Percentiles rank a stretch among this genome's conserved stretches.
phyloP scores from a whole-genome alignment of 2,797 vertebrate genomes.

The Poeciliopsis paucimaculata region DNA sequence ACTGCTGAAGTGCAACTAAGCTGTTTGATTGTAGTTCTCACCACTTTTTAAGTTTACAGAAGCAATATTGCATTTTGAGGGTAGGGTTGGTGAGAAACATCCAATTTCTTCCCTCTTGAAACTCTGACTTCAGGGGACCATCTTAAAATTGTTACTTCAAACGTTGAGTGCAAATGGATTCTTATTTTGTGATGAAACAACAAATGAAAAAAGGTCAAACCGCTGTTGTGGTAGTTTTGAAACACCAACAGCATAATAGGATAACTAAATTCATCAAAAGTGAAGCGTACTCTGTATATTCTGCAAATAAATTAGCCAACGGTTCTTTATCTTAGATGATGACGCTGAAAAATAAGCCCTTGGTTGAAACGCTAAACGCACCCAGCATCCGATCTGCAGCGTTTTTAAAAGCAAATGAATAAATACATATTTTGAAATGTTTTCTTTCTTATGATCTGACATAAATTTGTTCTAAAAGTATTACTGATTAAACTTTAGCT shows the following conservation, averaged over 20 bases:
- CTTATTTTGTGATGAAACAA: not conserved
- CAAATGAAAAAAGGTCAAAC: not conserved
- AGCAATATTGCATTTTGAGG: not conserved
- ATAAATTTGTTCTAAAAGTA: too few relatives aligned
- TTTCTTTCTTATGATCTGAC: not conserved
- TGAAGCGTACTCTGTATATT: not conserved
- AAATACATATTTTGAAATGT: not conserved
- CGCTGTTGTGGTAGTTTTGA: not conserved
- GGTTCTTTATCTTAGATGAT: not conserved
- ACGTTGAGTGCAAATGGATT: not conserved
- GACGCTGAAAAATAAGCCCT: not conserved
- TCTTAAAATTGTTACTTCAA: conserved; percentile 2
- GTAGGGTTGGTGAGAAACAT: not conserved
- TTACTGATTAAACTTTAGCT: too few relatives aligned
- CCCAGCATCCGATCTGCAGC: not conserved
- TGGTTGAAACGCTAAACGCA: not conserved
- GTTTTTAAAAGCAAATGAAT: not conserved
- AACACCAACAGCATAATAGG: not conserved
- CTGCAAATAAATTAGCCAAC: not conserved
- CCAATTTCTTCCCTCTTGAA: not conserved
- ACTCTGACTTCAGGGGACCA: not conserved
- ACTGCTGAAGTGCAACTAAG: not conserved
- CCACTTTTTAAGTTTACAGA: not conserved
- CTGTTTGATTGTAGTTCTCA: not conserved
- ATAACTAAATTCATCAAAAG: not conserved